phyloP scores from a whole-genome alignment of 2,888 invertebrate genomes.

The Diadegma fenestrale region DNA sequence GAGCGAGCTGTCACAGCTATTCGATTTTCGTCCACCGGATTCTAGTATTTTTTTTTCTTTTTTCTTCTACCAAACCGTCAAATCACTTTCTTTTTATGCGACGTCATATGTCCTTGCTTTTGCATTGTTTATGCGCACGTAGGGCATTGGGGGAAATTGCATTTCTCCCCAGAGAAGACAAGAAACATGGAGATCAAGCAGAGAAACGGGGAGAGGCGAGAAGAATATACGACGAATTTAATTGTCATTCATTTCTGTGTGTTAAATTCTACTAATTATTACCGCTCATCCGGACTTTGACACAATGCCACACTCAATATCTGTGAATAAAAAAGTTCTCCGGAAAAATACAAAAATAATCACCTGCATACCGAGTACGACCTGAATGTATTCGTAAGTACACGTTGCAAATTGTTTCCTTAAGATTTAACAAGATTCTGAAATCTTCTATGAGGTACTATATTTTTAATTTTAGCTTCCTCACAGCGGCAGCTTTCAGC shows the following conservation, averaged over 20 bases:
- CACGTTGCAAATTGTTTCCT: no score
- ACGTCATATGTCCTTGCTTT: background rate
- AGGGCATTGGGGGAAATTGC: slow-evolving; percentile 21
- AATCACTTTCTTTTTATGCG: slow-evolving; percentile 28
- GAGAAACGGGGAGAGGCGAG: background rate
- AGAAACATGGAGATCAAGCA: background rate
- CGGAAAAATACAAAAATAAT: background rate
- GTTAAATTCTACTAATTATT: background rate
- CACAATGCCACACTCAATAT: background rate
- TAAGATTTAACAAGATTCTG: no score
- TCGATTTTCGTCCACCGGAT: slow-evolving; percentile 27
- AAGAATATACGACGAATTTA: background rate
- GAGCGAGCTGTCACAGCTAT: slow-evolving; percentile 34
- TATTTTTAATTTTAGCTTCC: no score
- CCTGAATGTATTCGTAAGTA: no score
- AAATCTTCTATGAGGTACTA: no score
- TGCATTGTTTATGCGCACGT: slow-evolving; percentile 29
- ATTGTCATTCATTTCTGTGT: background rate
- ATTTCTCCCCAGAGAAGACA: background rate
- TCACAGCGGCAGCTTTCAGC: no score
- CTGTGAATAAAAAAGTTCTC: background rate
- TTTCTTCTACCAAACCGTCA: slow-evolving; percentile 19
- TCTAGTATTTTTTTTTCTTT: background rate
- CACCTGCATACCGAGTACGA: background rate
- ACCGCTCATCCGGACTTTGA: background rate